A percentile compares a stretch with the other conserved stretches of the same genome.
phyloP scores from a whole-genome alignment of 2,888 invertebrate genomes.

The Amphipoea lucens region DNA sequence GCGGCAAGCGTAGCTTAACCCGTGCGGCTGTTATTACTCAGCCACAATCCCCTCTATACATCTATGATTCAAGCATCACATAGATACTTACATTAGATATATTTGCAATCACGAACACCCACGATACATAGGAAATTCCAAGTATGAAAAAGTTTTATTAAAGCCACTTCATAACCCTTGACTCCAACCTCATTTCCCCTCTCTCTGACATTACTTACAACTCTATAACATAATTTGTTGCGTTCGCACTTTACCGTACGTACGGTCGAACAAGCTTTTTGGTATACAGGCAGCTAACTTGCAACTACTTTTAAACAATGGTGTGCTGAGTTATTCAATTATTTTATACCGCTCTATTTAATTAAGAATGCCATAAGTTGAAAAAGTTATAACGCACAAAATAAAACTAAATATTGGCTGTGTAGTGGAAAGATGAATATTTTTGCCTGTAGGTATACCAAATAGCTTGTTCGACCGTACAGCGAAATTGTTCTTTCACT shows the following conservation, averaged over 20 bases:
- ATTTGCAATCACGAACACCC: background rate
- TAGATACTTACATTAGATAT: background rate
- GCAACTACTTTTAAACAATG: too few relatives aligned
- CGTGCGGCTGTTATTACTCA: too few relatives aligned
- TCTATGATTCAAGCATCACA: background rate
- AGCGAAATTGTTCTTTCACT: conserved; percentile 65
- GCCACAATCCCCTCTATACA: too few relatives aligned
- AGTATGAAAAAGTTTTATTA: background rate
- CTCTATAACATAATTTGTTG: conserved; percentile 78
- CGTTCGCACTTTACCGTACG: conserved; percentile 42
- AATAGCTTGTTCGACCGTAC: conserved; percentile 8
- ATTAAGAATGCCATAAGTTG: too few relatives aligned
- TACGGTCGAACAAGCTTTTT: background rate
- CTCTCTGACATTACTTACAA: background rate
- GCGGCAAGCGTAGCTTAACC: too few relatives aligned
- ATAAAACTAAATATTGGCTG: too few relatives aligned
- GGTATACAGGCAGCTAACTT: too few relatives aligned
- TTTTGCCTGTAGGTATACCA: too few relatives aligned
- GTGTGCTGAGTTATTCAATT: too few relatives aligned
- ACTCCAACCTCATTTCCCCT: background rate
- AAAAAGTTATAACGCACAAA: too few relatives aligned
- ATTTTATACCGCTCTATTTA: too few relatives aligned
- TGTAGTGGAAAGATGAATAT: too few relatives aligned
- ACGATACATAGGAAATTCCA: background rate
- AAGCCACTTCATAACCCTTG: conserved; percentile 5